Evolutionary conservation across 2,888 invertebrate species (phyloP).

Genomic region (Hirtodrosophila trivittata): DNA sequence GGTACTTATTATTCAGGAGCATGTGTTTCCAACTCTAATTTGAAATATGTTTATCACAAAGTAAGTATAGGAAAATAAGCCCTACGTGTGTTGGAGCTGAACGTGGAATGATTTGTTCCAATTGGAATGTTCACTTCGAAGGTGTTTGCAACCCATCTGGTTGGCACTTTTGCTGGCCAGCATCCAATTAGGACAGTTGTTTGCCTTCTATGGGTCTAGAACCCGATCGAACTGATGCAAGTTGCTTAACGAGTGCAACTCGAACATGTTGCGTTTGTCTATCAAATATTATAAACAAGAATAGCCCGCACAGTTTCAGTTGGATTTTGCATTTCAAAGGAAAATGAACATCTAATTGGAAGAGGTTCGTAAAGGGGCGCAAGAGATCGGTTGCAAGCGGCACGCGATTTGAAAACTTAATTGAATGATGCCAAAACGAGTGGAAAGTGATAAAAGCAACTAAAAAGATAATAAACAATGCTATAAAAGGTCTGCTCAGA

Average conservation of each 20-base stretch:
- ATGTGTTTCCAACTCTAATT: too few species aligned
- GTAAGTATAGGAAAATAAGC: too few species aligned
- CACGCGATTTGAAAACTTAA: conserved; percentile 37
- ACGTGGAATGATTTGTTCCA: too few species aligned
- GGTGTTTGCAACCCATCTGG: too few species aligned
- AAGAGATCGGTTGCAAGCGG: conserved; percentile 1
- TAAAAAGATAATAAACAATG: not conserved
- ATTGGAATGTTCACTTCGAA: too few species aligned
- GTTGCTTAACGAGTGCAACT: conserved; percentile 20
- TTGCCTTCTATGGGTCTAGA: too few species aligned
- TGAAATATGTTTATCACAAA: too few species aligned
- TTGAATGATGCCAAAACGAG: conserved; percentile 15
- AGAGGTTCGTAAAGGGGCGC: not conserved
- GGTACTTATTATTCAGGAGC: too few species aligned
- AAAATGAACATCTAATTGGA: conserved; percentile 26
- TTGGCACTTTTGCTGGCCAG: too few species aligned
- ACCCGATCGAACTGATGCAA: not conserved
- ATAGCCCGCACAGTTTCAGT: conserved; percentile 45
- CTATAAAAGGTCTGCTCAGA: too few species aligned
- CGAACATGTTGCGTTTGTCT: conserved; percentile 52
- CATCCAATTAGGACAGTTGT: too few species aligned
- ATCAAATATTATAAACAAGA: conserved; percentile 24
- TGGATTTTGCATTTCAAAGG: conserved; percentile 36
- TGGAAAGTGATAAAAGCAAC: conserved; percentile 14
- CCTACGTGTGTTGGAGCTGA: too few species aligned